phyloP scores from a whole-genome alignment of 2,797 vertebrate genomes.

The Astyanax mexicanus region DNA sequence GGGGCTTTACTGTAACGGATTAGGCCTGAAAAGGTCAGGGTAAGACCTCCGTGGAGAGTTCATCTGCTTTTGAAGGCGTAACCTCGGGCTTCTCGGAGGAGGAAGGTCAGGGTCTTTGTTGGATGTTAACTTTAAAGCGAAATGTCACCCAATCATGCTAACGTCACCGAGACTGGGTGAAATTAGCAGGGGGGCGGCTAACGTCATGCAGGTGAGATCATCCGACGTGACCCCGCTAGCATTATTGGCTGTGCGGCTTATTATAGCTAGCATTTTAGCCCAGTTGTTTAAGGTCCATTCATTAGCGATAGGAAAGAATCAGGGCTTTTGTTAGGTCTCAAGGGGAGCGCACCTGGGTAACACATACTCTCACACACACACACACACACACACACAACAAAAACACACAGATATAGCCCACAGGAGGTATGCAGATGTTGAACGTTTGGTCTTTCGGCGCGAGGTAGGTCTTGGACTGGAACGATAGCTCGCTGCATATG shows the following conservation, averaged over 20 bases:
- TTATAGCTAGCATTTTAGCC: neutral
- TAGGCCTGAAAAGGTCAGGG: slow-evolving; percentile 40
- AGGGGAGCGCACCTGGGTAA: slow-evolving; percentile 67
- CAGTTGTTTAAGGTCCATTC: slow-evolving; percentile 49
- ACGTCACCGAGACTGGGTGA: neutral
- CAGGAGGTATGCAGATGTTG: slow-evolving; percentile 84
- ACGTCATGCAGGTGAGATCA: neutral
- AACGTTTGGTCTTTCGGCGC: slow-evolving; percentile 64
- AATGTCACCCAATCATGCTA: neutral
- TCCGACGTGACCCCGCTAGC: neutral
- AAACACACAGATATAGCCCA: slow-evolving; percentile 50
- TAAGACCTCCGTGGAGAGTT: slow-evolving; percentile 34
- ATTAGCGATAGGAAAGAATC: slow-evolving; percentile 54
- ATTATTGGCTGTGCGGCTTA: slow-evolving; percentile 9
- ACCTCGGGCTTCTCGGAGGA: neutral
- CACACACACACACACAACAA: slow-evolving; percentile 29
- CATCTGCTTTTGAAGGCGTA: slow-evolving; percentile 7
- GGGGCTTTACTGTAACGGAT: slow-evolving; percentile 47
- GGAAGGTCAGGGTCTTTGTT: slow-evolving; percentile 5
- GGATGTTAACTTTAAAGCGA: neutral
- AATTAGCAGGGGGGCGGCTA: neutral
- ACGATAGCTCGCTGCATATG: slow-evolving; percentile 74
- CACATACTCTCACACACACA: slow-evolving; percentile 52
- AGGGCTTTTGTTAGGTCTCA: slow-evolving; percentile 52
- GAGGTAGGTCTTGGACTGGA: slow-evolving; percentile 74